phyloP scores from a whole-genome alignment of 64 coral and sea anemone genomes.

The Pocillopora damicornis region DNA sequence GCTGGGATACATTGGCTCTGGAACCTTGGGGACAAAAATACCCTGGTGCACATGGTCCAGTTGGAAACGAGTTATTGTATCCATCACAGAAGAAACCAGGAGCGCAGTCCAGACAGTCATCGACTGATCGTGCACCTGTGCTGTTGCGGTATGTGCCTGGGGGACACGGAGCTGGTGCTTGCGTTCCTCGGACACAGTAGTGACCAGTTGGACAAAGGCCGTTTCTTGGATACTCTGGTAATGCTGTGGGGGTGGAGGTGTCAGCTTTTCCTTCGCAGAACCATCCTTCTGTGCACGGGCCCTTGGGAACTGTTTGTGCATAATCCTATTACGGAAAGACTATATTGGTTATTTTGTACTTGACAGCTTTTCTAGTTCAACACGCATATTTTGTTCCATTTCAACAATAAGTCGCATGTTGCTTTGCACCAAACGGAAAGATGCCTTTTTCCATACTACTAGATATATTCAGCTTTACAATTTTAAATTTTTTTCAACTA shows the following conservation, averaged over 20 bases:
- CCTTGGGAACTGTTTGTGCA: constrained; percentile 53
- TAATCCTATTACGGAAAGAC: background rate
- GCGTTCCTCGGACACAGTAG: constrained; percentile 75
- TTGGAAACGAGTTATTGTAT: constrained; percentile 70
- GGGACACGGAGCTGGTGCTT: constrained; percentile 66
- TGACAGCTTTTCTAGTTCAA: no score
- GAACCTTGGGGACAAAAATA: constrained; percentile 81
- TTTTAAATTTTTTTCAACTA: no score
- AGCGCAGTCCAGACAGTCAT: constrained; percentile 79
- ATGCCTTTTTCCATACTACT: no score
- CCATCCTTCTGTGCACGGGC: constrained; percentile 68
- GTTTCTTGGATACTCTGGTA: constrained; percentile 62
- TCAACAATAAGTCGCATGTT: background rate
- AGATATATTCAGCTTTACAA: no score
- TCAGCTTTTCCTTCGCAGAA: constrained; percentile 77
- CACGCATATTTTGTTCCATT: background rate
- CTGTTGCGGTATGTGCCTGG: constrained; percentile 94
- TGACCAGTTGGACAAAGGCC: constrained; percentile 70
- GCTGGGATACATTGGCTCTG: constrained; percentile 80
- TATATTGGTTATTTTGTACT: no score
- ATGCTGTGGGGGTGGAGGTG: constrained; percentile 57
- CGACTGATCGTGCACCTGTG: constrained; percentile 74
- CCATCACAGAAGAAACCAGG: constrained; percentile 88
- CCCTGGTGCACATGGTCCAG: constrained; percentile 62
- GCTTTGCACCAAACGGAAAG: no score